Conservation (phyloP, 2,797 vertebrate genomes). For the Gadopsis bispinosus region DNA sequence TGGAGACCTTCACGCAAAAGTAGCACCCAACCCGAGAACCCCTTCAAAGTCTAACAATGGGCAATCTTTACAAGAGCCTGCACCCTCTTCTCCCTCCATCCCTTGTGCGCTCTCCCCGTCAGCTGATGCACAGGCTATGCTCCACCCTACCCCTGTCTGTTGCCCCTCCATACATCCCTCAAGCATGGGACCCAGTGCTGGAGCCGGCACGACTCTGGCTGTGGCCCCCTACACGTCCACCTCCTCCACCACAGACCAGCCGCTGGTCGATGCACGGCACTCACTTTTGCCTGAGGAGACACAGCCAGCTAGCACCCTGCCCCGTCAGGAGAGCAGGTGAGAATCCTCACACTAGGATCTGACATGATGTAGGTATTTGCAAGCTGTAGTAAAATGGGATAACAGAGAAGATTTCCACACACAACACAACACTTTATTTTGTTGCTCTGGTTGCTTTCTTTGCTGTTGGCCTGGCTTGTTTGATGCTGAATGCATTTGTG, state of each 20-base stretch:
- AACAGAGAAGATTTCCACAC: conserved; percentile 37
- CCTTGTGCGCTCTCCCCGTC: conserved; percentile 76
- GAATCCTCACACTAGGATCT: conserved; percentile 77
- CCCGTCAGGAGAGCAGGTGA: conserved; percentile 93
- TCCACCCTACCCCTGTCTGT: conserved; percentile 67
- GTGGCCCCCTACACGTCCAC: conserved; percentile 74
- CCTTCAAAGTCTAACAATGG: conserved; percentile 70
- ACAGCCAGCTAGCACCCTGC: conserved; percentile 89
- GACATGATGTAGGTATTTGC: conserved; percentile 42
- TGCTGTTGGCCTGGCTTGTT: conserved; percentile 47
- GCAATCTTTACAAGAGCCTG: conserved; percentile 77
- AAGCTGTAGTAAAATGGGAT: conserved; percentile 26
- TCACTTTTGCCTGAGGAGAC: conserved; percentile 94
- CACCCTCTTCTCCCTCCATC: conserved; percentile 73
- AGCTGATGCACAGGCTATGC: conserved; percentile 71
- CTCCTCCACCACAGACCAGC: conserved; percentile 80
- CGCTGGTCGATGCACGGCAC: conserved; percentile 87
- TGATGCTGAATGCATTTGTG: conserved; percentile 42
- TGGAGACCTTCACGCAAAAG: conserved; percentile 82
- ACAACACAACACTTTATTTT: conserved; percentile 26
- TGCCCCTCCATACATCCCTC: conserved; percentile 76
- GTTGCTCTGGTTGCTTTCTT: conserved; percentile 48
- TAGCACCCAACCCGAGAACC: conserved; percentile 75
- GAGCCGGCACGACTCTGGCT: conserved; percentile 66
- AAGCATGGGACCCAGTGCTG: conserved; percentile 72